A percentile compares a stretch with the other conserved stretches of the same genome.
Conservation (phyloP, 2,888 invertebrate genomes). For the Calameuta pallipes region DNA sequence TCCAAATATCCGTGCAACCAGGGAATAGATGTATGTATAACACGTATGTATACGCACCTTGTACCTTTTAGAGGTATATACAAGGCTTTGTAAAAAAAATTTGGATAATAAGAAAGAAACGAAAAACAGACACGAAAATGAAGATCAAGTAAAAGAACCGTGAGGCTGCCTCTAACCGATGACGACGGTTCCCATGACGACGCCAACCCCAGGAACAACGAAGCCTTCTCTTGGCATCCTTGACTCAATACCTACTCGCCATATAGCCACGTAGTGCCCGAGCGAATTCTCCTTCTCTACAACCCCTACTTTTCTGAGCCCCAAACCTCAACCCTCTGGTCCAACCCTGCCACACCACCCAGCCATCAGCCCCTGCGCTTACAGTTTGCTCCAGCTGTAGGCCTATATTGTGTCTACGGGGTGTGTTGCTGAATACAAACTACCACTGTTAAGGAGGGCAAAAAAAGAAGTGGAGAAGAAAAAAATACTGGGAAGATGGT, state of each 20-base stretch:
- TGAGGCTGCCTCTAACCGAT: slow-evolving; percentile 49
- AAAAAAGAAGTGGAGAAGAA: background rate
- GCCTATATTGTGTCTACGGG: slow-evolving; percentile 23
- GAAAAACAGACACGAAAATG: slow-evolving; percentile 9
- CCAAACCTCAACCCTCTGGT: background rate
- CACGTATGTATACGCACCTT: too few species aligned
- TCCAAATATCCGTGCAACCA: too few species aligned
- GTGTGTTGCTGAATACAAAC: slow-evolving; percentile 36
- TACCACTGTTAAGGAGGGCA: slow-evolving; percentile 15
- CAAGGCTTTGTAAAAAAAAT: too few species aligned
- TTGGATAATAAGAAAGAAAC: background rate
- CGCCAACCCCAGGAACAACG: slow-evolving; percentile 49
- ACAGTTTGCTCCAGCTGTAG: slow-evolving; percentile 38
- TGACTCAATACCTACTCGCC: slow-evolving; percentile 46
- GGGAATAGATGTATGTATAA: too few species aligned
- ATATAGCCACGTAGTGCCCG: slow-evolving; percentile 37
- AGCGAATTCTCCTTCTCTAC: slow-evolving; percentile 26
- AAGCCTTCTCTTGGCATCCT: slow-evolving; percentile 52
- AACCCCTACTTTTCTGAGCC: slow-evolving; percentile 11
- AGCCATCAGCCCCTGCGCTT: slow-evolving; percentile 21
- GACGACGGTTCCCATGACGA: slow-evolving; percentile 64
- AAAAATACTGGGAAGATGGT: slow-evolving; percentile 1
- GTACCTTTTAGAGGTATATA: too few species aligned
- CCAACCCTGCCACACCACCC: background rate
- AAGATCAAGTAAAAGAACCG: slow-evolving; percentile 27